Evolutionary conservation across 2,888 invertebrate genomes (phyloP), one percentile per base, ranked within the genome.

Genomic region (Nephrotoma appendiculata): DNA sequence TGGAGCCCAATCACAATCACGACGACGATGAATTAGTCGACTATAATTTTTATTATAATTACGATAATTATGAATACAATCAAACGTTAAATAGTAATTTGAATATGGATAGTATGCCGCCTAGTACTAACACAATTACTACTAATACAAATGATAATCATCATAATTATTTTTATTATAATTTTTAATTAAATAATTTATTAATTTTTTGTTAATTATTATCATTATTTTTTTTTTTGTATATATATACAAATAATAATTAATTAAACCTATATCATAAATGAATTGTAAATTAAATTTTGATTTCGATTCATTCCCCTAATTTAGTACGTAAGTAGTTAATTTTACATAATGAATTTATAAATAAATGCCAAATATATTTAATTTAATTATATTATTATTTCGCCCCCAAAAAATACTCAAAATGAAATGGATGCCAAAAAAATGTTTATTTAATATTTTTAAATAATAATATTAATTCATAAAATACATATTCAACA

Each of bases 141-240:
- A 71, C 31, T 31, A 31, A 31, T 71, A 19, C 71, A 31, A 71
- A 71, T 84, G 84, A 84, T 42, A 41, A 84, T 84, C 84, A 42
- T 84, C 84, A 84, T 42, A 84, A 84, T n/a, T 84, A 84, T 84
- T 84, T 84, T 84, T 84, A 84, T 84, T 84, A 84, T 84, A 84
- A 84, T 84, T 84, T 84, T 84, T 84, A 42, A 84, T 41, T 1
- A 83, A 15, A 52, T 15, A 52, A 31, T 31, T 31, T 31, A 31
- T 31, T 52, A 52, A 52, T 52, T 52, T 19, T 31, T 31, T 31
- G 31, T 31, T 31, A 52, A 4, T 52, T 15, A 57, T 52, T n/a
- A 52, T 83, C 2, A 12, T 41, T 42, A 42, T 84, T 84, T 2
- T 84, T 2, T 84, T 84, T 84, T 43, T 7, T 84, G 84, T 84